Base-by-base conservation (phyloP, 2,113 vertebrate genomes). In the Otolemur garnettii region DNA sequence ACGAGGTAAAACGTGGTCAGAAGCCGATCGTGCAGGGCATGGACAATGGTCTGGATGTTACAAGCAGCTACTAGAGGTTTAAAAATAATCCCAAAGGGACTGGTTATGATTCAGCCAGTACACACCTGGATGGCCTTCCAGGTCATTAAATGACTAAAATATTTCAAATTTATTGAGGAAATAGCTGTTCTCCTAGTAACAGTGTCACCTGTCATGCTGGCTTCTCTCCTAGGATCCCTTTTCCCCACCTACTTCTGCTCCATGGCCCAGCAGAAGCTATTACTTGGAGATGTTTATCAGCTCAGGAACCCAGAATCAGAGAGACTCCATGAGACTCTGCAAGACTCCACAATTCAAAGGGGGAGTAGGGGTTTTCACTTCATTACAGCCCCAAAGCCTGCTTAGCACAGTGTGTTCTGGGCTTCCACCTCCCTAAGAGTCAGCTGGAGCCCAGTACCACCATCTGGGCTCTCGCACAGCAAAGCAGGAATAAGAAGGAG, bases 201-300 rank as follows among this genome's bases (percentile, higher is more conserved):
- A 19, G 11, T 30, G 64, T 74, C 55, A 82, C 62, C 57, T 93
- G 38, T 57, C 66, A 75, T 0, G 9, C 8, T 84, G 94, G 72
- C 80, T 74, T 79, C 74, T 94, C 77, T 92, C 62, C 96, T 33
- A 88, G 62, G 85, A 94, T 9, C 22, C 30, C 2, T 66, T 10
- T 4, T 4, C 9, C 30, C 17, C 21, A n/a, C 30, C 53, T 26
- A 28, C 5, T 68, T 13, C 28, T 21, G 11, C n/a, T 17, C 42
- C n/a, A 11, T 15, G 11, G 66, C 45, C 18, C 66, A 74, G 66
- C 33, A 72, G 69, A 77, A 50, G 68, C 60, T 87, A 17, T 5
- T 90, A 75, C 22, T n/a, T 69, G 45, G 75, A 42, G 8, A 45
- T 55, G 59, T 71, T 93, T 89, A 42, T 85, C 38, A 66, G 62